A percentile compares a stretch with the other conserved stretches of the same genome.
Conservation (phyloP, 2,797 vertebrate genomes). For the Vespertilio murinus region DNA sequence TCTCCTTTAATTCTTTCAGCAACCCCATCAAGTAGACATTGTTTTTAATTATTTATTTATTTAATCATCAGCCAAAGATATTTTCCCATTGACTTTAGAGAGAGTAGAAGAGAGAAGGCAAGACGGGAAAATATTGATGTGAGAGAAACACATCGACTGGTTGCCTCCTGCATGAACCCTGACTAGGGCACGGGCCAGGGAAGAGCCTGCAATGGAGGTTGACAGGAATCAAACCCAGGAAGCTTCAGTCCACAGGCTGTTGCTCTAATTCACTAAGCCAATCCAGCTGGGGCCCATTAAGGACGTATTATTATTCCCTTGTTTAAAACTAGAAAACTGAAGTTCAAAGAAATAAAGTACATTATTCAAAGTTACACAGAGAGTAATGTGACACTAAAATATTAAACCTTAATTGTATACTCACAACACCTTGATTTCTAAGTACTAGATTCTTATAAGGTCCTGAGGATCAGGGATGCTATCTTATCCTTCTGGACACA, state of each 20-base stretch:
- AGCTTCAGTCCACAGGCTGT: too few species aligned
- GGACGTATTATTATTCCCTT: background rate
- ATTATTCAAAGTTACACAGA: slow-evolving; percentile 29
- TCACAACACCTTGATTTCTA: slow-evolving; percentile 21
- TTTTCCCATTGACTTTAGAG: too few species aligned
- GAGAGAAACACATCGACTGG: too few species aligned
- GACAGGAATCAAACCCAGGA: too few species aligned
- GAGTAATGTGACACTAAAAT: background rate
- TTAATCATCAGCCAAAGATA: too few species aligned
- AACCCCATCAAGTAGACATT: slow-evolving; percentile 9
- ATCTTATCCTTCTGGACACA: background rate
- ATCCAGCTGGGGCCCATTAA: too few species aligned
- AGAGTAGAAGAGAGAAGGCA: too few species aligned
- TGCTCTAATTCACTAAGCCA: too few species aligned
- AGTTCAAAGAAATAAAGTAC: slow-evolving; percentile 18
- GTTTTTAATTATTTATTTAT: background rate
- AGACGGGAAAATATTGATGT: too few species aligned
- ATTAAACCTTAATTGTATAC: slow-evolving; percentile 38
- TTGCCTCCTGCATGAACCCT: too few species aligned
- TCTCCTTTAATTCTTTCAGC: background rate
- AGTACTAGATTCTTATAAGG: background rate
- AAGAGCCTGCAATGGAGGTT: too few species aligned
- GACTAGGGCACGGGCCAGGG: too few species aligned
- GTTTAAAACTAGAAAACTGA: slow-evolving; percentile 27
- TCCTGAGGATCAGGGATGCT: background rate